Evolutionary conservation across 2,113 vertebrate genomes (phyloP), one percentile per base, ranked within the genome.

Genomic region (Cromileptes altivelis): DNA sequence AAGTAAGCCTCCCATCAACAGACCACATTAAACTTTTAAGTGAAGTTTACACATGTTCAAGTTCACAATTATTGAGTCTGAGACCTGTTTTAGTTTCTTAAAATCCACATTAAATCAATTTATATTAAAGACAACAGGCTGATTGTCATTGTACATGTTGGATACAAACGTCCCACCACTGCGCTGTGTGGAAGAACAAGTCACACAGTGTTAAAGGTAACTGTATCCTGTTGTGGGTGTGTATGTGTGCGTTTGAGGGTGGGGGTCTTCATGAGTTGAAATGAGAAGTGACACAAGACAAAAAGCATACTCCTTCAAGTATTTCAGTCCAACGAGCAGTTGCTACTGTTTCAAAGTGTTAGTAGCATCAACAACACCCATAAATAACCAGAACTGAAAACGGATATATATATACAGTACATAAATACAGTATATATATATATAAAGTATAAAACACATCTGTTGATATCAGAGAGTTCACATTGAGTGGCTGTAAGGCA

Each of bases 401-500:
- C 55, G 64, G 15, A 56, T 55, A 62, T 56, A 75, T 45, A 71
- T 45, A 61, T 10, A 52, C 52, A 53, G 49, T 21, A 53, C 52
- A 55, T 8, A n/a, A n/a, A 55, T n/a, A n/a, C 64, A 50, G 40
- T 50, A 30, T 25, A 55, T 23, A 70, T 23, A 70, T 25, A 60
- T 33, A 60, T 33, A 68, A 23, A 85, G 57, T 56, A 53, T 50
- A 23, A 50, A 18, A 70, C 33, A 65, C 10, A 82, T 61, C n/a
- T 75, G 23, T n/a, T 81, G 57, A 71, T 82, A 75, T 56, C 61
- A 72, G 8, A 72, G 8, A 25, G 52, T 84, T 85, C 55, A 70
- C 76, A 84, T 52, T 3, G 5, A 70, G 21, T 68, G 72, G 61
- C 56, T 80, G n/a, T 85, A 92, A 92, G 89, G 89, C 91, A 92